Conservation (phyloP, 2,888 invertebrate genomes). For the Julus scanicus region DNA sequence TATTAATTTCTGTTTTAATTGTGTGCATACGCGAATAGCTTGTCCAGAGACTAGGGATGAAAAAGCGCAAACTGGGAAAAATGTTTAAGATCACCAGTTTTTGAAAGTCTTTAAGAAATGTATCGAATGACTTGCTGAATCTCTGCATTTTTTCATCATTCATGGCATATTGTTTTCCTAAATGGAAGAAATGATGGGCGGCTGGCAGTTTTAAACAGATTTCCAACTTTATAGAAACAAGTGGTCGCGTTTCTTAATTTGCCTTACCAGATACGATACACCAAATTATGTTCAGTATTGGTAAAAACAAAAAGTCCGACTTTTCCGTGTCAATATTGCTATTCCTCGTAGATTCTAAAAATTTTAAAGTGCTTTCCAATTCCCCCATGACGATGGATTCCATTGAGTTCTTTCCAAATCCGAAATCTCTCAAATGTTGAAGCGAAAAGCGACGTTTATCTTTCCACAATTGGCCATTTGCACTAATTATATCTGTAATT, state of each 20-base stretch:
- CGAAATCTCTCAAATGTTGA: not conserved
- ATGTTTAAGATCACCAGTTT: not conserved
- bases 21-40: not conserved
- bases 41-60: not conserved
- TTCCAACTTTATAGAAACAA: not conserved
- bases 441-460: not conserved
- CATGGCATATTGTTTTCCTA: not conserved
- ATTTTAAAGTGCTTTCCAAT: not conserved
- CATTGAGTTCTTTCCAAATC: not conserved
- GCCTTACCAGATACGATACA: not conserved
- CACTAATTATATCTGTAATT: not conserved
- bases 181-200: not conserved
- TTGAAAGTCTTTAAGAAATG: not conserved
- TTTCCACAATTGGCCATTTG: not conserved
- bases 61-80: not conserved
- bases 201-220: not conserved
- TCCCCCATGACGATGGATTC: not conserved
- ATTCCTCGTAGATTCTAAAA: not conserved
- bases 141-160: not conserved
- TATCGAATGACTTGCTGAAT: not conserved
- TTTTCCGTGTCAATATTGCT: not conserved
- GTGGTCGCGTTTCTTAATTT: not conserved
- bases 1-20: not conserved
- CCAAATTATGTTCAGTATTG: not conserved
- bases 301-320: not conserved